Conservation (phyloP, 2,797 vertebrate species). For the Staurois parvus region DNA sequence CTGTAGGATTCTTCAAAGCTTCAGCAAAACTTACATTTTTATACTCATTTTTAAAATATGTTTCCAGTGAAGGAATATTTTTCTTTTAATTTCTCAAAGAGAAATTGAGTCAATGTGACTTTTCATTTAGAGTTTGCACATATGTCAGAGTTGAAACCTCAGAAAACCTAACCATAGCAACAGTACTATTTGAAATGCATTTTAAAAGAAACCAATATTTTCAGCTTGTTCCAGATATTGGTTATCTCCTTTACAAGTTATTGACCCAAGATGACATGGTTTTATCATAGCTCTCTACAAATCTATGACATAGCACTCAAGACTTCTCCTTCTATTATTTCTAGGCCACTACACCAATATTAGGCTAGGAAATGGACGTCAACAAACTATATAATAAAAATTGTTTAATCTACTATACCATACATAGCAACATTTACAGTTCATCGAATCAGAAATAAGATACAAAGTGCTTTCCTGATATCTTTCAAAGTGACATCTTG, state of each 20-base stretch:
- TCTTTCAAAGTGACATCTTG: conserved; percentile 31
- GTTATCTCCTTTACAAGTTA: neutral
- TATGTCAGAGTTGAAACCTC: too few relatives aligned
- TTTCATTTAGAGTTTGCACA: too few relatives aligned
- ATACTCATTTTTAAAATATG: too few relatives aligned
- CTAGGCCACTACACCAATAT: conserved; percentile 16
- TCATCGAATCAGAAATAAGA: conserved; percentile 32
- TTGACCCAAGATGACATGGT: conserved; percentile 10
- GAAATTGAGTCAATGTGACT: too few relatives aligned
- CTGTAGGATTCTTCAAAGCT: neutral
- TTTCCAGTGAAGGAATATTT: neutral
- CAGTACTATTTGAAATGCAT: too few relatives aligned
- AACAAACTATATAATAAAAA: conserved; percentile 28
- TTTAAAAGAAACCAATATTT: too few relatives aligned
- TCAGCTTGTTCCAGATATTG: too few relatives aligned
- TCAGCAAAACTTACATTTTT: neutral
- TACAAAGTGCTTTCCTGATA: conserved; percentile 19
- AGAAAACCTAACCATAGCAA: too few relatives aligned
- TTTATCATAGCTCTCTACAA: conserved; percentile 19
- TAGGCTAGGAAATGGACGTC: neutral
- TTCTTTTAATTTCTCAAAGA: too few relatives aligned
- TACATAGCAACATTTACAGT: conserved; percentile 28
- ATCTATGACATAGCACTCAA: conserved; percentile 22
- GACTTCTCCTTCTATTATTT: conserved; percentile 37
- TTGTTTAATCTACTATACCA: neutral